phyloP scores from a whole-genome alignment of 2,888 invertebrate genomes.

The Chydorus sphaericus region DNA sequence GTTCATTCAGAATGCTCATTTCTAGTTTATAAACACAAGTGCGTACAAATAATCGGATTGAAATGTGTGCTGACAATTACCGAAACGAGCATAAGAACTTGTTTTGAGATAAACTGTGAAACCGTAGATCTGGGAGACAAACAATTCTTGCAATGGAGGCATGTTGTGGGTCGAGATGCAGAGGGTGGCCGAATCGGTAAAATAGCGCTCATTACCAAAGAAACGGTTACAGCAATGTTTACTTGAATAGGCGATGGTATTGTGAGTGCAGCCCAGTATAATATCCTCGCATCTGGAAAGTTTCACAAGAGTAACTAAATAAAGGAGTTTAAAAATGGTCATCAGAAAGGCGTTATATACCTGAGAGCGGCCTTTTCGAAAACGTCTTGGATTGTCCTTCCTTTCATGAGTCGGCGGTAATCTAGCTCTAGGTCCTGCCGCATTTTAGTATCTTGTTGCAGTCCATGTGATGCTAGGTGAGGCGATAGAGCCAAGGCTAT shows the following conservation, averaged over 20 bases:
- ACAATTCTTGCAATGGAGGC: background rate
- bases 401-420: background rate
- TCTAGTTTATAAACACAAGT: no score
- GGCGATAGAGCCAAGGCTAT: background rate
- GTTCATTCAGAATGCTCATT: no score
- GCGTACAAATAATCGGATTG: no score
- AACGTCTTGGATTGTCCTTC: background rate
- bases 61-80: no score
- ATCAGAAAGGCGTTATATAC: background rate
- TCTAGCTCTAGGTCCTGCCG: background rate
- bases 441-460: background rate
- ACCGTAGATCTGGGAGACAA: constrained; percentile 11
- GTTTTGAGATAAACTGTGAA: constrained; percentile 9
- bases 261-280: background rate
- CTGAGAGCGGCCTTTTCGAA: constrained; percentile 1
- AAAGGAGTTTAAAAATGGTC: no score
- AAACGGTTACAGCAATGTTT: background rate
- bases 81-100: background rate
- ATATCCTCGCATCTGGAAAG: background rate
- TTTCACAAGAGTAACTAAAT: no score
- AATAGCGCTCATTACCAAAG: background rate
- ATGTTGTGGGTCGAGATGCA: constrained; percentile 7
- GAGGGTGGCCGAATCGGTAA: background rate
- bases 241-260: background rate
- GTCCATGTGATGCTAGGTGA: background rate